Evolutionary conservation across 1,140 invertebrate genomes (phyloP), one percentile per base, ranked within the genome.

Genomic region (Drosophila obscura): DNA sequence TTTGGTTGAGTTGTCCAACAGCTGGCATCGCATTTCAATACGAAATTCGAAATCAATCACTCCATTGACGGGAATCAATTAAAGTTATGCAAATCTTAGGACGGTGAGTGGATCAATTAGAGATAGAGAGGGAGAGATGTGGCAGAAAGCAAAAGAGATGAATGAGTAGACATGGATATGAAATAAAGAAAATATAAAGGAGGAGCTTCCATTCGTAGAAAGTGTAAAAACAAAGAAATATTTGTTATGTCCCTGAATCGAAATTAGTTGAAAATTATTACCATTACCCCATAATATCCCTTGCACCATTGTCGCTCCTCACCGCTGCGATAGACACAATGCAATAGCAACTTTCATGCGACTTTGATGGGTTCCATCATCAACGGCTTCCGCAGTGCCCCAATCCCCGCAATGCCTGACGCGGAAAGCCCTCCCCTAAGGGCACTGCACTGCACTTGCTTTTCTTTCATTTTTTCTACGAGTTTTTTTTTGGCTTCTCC

Each of bases 11-110:
- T 39, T 41, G 51, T 41, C 39, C 16, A 13, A 28, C 51, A 56
- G 43, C 53, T 67, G 55, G 44, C 66, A 77, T 73, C 66, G 7
- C 7, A 48, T 60, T 73, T 76, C 80, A 79, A 52, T 51, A 63
- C 61, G 48, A 39, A 44, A 72, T 50, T 16, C 50, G 45, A 76
- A 76, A 75, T 75, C 62, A 75, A 75, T 67, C 63, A 67, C 51
- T 45, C 35, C 43, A 68, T 31, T 48, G 63, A 57, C 64, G 49
- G 28, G 51, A 55, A 68, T 69, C 66, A 69, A 69, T 71, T 71
- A 71, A 39, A 26, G 31, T 69, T 69, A 57, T 57, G 66, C 66
- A 68, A 69, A 69, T 57, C 66, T 1, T 1, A 39, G 4, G 9
- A 5, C 8, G 19, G 24, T 50, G 63, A 24, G 26, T 43, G 26